Evolutionary conservation across 2,797 vertebrate species (phyloP).

Genomic region (Hydrocynus forskahlii): DNA sequence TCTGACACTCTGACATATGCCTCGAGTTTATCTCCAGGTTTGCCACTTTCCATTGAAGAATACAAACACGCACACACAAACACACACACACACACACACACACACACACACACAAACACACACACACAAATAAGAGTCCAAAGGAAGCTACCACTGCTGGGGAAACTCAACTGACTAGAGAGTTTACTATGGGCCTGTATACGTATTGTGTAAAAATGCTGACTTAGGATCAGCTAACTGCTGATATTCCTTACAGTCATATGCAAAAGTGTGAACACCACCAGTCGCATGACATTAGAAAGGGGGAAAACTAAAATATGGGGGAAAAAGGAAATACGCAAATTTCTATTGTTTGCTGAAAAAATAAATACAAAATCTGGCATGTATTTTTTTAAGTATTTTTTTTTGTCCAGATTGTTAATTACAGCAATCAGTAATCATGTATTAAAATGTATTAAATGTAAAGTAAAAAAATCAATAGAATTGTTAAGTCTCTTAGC

Average conservation of each 20-base stretch:
- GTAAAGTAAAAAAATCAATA: too few relatives aligned
- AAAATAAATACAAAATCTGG: too few relatives aligned
- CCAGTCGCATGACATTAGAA: too few relatives aligned
- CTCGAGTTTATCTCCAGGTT: constrained; percentile 32
- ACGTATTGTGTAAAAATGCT: background rate
- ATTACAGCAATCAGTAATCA: too few relatives aligned
- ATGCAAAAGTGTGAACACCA: background rate
- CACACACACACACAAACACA: constrained; percentile 16
- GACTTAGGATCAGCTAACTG: background rate
- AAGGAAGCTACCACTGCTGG: constrained; percentile 24
- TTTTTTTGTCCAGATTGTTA: too few relatives aligned
- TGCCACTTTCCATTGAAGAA: constrained; percentile 33
- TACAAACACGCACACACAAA: background rate
- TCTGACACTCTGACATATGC: constrained; percentile 33
- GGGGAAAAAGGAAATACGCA: too few relatives aligned
- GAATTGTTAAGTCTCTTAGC: too few relatives aligned
- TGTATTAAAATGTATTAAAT: too few relatives aligned
- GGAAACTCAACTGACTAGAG: constrained; percentile 9
- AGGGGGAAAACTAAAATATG: too few relatives aligned
- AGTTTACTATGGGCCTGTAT: background rate
- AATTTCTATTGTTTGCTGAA: too few relatives aligned
- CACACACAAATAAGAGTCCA: background rate
- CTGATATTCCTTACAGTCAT: background rate
- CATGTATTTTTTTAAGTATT: too few relatives aligned
- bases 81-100: background rate